Evolutionary conservation across 2,113 vertebrate species (phyloP), one percentile per base, ranked within the genome.

Genomic region (Ibidorhyncha struthersii): DNA sequence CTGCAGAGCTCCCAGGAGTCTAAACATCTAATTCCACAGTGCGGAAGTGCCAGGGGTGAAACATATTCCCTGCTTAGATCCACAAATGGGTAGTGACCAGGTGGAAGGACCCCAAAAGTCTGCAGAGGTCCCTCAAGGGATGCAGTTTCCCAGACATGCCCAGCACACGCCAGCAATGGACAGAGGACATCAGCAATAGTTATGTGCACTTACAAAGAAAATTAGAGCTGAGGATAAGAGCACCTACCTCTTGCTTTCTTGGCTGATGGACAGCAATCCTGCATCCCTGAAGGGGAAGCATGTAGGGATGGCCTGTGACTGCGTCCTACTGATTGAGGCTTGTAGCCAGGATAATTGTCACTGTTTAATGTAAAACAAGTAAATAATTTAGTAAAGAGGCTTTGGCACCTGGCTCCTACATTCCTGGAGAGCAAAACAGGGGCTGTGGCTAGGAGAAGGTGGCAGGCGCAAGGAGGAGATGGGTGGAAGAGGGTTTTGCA

Each of bases 161-260:
- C 1, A 3, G 58, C 16, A 20, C 23, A 19, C 0, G 0, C 6
- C 2, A 5, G 17, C 29, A 50, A 5, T 20, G n/a, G 47, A 40
- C 12, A 22, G 58, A 72, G 45, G 16, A 49, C 27, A 55, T 6
- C 38, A 56, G 45, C 32, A 74, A 30, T 27, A 1, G 2, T 43
- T 62, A 10, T 2, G 16, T 1, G 12, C 25, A 18, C 14, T 43
- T 12, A 20, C 10, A n/a, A 55, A 25, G 65, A 67, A 61, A 82
- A 34, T 5, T 43, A 25, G 71, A 45, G 63, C 15, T 43, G 77
- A 34, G 59, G 13, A 53, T 50, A 82, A 36, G 22, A 59, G n/a
- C 36, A 40, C 10, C 50, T 65, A 14, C 27, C 25, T 41, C 50
- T 52, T 65, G 21, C 41, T 52, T n/a, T 56, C 61, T 65, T 15